Conservation (phyloP, 2,888 invertebrate species). For the Amblyjoppa proteus region DNA sequence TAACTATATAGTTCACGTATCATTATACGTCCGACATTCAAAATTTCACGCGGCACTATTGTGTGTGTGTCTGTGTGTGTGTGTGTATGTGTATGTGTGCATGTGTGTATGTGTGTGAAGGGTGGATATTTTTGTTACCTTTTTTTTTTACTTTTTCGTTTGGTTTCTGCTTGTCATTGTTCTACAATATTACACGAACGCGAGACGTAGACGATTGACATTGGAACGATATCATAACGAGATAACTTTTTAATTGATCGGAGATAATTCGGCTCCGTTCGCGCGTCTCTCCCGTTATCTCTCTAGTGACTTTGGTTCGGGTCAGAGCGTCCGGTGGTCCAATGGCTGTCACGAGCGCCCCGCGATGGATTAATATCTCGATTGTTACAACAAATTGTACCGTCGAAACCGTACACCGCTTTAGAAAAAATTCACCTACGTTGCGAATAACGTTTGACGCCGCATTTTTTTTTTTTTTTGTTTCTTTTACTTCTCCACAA, state of each 20-base stretch:
- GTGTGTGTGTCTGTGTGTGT: constrained; percentile 64
- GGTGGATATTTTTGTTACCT: constrained; percentile 54
- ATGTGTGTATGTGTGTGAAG: too few species aligned
- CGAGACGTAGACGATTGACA: constrained; percentile 41
- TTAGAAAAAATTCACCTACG: constrained; percentile 14
- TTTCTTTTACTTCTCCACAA: constrained; percentile 11
- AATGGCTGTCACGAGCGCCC: constrained; percentile 56
- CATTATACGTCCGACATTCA: constrained; percentile 48
- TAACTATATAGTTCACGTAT: constrained; percentile 74
- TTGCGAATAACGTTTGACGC: constrained; percentile 2
- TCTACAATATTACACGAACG: constrained; percentile 60
- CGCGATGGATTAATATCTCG: constrained; percentile 31
- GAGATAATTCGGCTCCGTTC: constrained; percentile 51
- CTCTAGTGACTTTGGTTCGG: constrained; percentile 58
- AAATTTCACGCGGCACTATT: constrained; percentile 80
- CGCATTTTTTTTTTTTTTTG: constrained; percentile 31
- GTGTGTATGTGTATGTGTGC: too few species aligned
- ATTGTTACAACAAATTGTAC: constrained; percentile 12
- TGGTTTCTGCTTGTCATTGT: constrained; percentile 45
- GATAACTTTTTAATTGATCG: constrained; percentile 26
- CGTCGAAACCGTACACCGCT: constrained; percentile 10
- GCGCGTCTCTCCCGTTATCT: constrained; percentile 44
- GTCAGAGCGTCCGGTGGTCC: constrained; percentile 66
- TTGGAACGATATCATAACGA: constrained; percentile 15
- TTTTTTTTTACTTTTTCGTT: constrained; percentile 55